Conservation (phyloP, 2,888 invertebrate genomes). For the Stratiomys singularior region DNA sequence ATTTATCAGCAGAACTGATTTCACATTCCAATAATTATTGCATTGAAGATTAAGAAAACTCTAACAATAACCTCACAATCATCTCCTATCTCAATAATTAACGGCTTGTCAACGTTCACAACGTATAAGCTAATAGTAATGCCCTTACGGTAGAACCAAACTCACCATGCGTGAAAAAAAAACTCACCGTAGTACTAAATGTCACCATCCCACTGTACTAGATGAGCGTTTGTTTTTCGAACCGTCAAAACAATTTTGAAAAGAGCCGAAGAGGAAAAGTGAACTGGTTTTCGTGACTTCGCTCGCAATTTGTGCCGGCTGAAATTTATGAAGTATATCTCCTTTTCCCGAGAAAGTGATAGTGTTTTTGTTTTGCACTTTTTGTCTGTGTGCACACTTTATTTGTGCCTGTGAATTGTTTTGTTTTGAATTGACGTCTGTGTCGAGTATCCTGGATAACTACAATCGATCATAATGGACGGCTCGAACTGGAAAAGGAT, state of each 20-base stretch:
- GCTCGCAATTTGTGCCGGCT: not conserved
- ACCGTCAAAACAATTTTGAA: constrained; percentile 45
- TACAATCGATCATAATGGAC: constrained; percentile 31
- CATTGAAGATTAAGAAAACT: too few relatives aligned
- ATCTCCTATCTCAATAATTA: too few relatives aligned
- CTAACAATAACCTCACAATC: too few relatives aligned
- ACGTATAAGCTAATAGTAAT: too few relatives aligned
- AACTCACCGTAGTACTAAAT: constrained; percentile 14
- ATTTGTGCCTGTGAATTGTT: not conserved
- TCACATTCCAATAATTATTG: too few relatives aligned
- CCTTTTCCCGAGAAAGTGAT: not conserved
- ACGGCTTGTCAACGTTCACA: too few relatives aligned
- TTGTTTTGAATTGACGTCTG: too few relatives aligned
- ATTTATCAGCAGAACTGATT: too few relatives aligned
- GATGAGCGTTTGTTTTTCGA: constrained; percentile 28
- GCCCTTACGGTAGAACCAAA: too few relatives aligned
- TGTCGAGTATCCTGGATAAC: not conserved
- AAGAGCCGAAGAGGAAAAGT: not conserved
- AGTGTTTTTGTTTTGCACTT: not conserved
- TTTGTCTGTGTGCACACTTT: not conserved
- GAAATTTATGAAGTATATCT: not conserved
- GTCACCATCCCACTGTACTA: constrained; percentile 9
- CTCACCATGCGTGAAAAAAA: too few relatives aligned
- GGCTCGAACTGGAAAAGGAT: constrained; percentile 48
- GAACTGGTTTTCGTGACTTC: not conserved